Conservation (phyloP, 2,113 vertebrate genomes). For the Microcebus lehilahytsara region DNA sequence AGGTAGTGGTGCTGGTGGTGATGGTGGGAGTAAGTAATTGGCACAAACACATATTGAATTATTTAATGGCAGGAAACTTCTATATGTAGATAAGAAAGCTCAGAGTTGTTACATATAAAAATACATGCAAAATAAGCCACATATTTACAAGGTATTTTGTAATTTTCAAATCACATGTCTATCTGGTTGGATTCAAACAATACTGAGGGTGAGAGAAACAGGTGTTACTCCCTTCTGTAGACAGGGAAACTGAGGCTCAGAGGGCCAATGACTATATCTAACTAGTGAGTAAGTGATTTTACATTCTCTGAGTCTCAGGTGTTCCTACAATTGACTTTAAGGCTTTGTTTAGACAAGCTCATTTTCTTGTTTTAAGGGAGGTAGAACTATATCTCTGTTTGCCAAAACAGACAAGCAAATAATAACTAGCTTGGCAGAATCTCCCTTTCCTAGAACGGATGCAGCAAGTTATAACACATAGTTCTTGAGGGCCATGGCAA, state of each 20-base stretch:
- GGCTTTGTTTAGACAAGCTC: conserved; percentile 45
- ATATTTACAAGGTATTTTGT: neutral
- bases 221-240: neutral
- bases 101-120: neutral
- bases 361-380: conserved; percentile 49
- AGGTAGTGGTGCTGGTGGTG: neutral
- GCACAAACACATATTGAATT: neutral
- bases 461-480: neutral
- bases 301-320: neutral
- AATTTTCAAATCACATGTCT: neutral
- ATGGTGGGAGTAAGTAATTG: neutral
- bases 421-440: conserved; percentile 4
- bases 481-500: neutral
- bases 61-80: neutral
- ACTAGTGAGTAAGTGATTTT: neutral
- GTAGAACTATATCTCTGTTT: neutral
- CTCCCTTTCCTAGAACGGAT: neutral
- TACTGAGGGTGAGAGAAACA: neutral
- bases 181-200: neutral
- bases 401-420: conserved; percentile 9
- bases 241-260: neutral
- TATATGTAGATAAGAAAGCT: neutral
- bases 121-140: neutral
- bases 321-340: conserved; percentile 40
- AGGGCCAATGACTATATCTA: neutral